Conservation (phyloP, 2,797 vertebrate genomes). For the Eospalax fontanierii region DNA sequence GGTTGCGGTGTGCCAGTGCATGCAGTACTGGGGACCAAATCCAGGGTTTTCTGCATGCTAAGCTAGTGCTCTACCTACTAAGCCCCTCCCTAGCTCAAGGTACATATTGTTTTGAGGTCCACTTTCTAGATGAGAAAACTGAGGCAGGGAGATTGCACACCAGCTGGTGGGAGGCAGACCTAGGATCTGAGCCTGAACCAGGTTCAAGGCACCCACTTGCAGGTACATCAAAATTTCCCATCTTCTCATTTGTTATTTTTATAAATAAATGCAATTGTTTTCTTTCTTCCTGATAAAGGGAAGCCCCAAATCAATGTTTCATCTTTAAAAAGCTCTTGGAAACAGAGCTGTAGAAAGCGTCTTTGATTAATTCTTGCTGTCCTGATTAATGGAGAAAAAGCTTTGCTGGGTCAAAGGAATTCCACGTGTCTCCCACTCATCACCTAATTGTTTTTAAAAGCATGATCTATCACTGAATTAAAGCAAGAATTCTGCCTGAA, state of each 20-base stretch:
- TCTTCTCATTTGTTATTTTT: background rate
- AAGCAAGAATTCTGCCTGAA: background rate
- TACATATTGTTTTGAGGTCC: background rate
- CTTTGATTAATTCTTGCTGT: conserved; percentile 17
- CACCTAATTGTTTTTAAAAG: background rate
- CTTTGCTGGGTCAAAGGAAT: background rate
- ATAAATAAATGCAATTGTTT: background rate
- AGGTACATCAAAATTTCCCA: background rate
- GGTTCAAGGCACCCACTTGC: background rate
- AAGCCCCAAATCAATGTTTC: background rate
- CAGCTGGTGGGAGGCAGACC: background rate
- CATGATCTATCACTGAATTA: background rate
- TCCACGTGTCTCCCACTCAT: background rate
- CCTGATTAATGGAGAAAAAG: background rate
- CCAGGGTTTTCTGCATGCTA: background rate
- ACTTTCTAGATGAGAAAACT: background rate
- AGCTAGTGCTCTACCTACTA: too few species aligned
- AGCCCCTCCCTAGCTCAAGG: too few species aligned
- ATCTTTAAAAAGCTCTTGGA: background rate
- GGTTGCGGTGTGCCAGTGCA: background rate
- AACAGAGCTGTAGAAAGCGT: background rate
- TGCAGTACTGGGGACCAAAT: background rate
- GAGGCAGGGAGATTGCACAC: too few species aligned
- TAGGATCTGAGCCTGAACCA: background rate
- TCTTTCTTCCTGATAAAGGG: background rate